Conservation (phyloP, 2,113 vertebrate species). For the Megaceryle torquata region DNA sequence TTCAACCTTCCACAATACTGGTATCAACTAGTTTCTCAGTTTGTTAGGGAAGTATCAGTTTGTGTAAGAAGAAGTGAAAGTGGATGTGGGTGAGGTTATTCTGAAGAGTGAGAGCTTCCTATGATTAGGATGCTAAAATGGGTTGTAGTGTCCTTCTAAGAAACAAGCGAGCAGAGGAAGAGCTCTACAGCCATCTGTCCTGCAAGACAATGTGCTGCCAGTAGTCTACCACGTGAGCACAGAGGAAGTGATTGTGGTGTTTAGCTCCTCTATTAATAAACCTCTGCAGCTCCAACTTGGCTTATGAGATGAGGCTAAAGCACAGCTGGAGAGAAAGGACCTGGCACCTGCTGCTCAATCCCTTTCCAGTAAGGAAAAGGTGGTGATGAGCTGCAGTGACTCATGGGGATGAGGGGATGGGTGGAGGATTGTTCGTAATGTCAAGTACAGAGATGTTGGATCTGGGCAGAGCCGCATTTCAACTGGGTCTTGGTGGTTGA, state of each 20-base stretch:
- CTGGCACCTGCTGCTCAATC: neutral
- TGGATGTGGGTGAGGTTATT: neutral
- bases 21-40: neutral
- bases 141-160: neutral
- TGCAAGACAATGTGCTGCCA: fast-evolving
- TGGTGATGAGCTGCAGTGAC: neutral
- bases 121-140: neutral
- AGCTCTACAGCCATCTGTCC: neutral
- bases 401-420: neutral
- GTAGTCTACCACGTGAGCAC: neutral
- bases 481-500: neutral
- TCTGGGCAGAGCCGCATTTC: neutral
- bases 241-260: neutral
- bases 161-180: neutral
- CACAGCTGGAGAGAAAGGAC: neutral
- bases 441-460: neutral
- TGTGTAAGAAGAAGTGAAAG: neutral
- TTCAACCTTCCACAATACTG: fast-evolving
- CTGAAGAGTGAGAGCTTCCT: neutral
- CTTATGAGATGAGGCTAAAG: neutral
- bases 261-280: neutral
- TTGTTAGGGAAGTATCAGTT: neutral
- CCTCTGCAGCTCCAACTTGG: neutral
- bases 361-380: neutral
- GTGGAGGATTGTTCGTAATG: neutral